A percentile compares a stretch with the other conserved stretches of the same genome.
These are phyloP conservation scores for Drosophila setosimentum DNA, from an alignment of 2,888 invertebrate species.

Conservation along the genomic window DNA sequence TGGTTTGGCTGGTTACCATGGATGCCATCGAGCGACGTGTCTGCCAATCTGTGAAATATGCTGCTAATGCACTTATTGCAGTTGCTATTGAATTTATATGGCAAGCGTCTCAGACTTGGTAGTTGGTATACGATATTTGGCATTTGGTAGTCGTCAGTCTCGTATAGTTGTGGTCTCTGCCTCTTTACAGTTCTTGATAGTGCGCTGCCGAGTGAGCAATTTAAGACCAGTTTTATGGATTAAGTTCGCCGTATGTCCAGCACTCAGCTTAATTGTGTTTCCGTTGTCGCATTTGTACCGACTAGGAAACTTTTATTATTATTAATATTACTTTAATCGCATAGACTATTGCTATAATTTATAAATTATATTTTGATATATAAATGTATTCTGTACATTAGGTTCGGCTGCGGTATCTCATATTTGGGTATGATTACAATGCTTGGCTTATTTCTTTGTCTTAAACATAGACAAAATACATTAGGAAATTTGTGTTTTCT, in stretches of 20 bases:
- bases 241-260: conserved; percentile 44
- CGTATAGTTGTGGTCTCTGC: conserved; percentile 3
- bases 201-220: too few relatives aligned
- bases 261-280: conserved; percentile 70
- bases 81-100: conserved; percentile 76
- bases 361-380: not conserved
- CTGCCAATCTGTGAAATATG: conserved; percentile 80
- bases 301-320: not conserved
- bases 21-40: conserved; percentile 70
- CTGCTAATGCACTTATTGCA: conserved; percentile 80
- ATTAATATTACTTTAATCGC: not conserved
- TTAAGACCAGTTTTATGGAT: conserved; percentile 53
- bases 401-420: too few relatives aligned
- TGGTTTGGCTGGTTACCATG: conserved; percentile 33
- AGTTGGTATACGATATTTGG: conserved; percentile 26
- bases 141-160: conserved; percentile 32
- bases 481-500: not conserved
- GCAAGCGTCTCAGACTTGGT: conserved; percentile 53
- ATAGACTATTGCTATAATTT: accelerated
- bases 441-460: too few relatives aligned
- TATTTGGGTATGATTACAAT: too few relatives aligned
- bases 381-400: not conserved
- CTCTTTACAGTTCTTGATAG: not conserved
- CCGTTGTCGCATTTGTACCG: conserved; percentile 43
- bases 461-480: not conserved